phyloP scores from a whole-genome alignment of 2,888 invertebrate genomes.

The Lamellibrachia satsuma region DNA sequence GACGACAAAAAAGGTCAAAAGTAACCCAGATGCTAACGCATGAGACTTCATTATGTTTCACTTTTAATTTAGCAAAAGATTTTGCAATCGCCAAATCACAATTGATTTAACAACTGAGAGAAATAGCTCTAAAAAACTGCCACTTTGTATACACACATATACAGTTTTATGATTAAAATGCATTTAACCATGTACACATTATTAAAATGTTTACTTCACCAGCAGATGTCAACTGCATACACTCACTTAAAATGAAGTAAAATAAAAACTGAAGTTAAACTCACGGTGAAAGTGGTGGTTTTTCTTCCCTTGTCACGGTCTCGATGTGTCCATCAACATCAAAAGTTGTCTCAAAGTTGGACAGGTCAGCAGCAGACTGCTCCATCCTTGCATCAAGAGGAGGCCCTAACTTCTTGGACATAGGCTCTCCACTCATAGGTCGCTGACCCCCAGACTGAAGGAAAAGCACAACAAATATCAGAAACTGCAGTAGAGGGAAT shows the following conservation, averaged over 20 bases:
- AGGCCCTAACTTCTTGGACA: slow-evolving; percentile 22
- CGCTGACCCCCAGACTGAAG: slow-evolving; percentile 3
- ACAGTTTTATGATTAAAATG: neutral
- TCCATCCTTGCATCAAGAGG: neutral
- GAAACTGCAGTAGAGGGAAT: neutral
- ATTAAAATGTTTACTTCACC: neutral
- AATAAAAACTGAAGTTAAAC: neutral
- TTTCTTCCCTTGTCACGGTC: slow-evolving; percentile 67
- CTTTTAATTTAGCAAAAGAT: too few species aligned
- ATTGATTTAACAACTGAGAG: too few species aligned
- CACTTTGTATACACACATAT: neutral
- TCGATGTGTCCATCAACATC: slow-evolving; percentile 92
- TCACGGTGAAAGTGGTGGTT: slow-evolving; percentile 22
- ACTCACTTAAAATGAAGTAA: neutral
- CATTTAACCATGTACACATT: neutral
- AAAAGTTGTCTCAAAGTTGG: slow-evolving; percentile 74
- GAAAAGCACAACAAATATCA: neutral
- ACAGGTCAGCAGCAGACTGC: slow-evolving; percentile 3
- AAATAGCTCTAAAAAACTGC: neutral
- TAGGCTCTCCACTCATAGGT: neutral
- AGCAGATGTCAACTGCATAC: neutral
- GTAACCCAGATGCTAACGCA: neutral
- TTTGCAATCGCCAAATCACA: too few species aligned
- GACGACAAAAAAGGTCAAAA: too few species aligned
- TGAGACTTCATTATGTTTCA: neutral